Evolutionary conservation across 2,888 invertebrate species (phyloP), one percentile per base, ranked within the genome.

Genomic region (Mamestra brassicae): DNA sequence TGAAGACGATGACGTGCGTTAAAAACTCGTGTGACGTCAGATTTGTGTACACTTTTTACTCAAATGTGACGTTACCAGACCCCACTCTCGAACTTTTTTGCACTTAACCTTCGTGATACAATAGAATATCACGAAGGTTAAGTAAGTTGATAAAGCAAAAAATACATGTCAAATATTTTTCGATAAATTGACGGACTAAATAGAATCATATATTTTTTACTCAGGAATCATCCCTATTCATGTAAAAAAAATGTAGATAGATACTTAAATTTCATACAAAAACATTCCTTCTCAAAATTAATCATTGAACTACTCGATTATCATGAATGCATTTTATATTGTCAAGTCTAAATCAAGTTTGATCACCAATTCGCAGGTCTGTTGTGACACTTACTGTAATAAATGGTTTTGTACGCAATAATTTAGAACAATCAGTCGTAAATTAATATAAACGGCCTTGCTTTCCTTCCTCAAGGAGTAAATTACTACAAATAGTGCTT

Each of bases 381-480:
- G 13, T 17, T 36, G 11, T 34, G 36, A 68, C 42, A 78, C 36
- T 36, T 55, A 78, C n/a, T 42, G 4, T 4, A 36, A 13, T 15
- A 47, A 68, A 76, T 11, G 26, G 13, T 55, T 47, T 55, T 50
- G 10, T 11, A 10, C 3, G 45, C 52, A 69, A 77, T 69, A 7
- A 64, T 17, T 74, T 64, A 42, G 1, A 68, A 67, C 58, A 63
- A 54, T 57, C 42, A 58, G 54, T 58, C 63, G 17, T 80, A 67
- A 63, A 78, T 70, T 80, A 47, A 50, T 50, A 26, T 10, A 11
- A 50, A 78, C 58, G 42, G 50, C 63, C 63, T 71, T 68, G 60
- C 82, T 77, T 81, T 81, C 77, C 64, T 63, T 66, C 65, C 57
- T 42, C 62, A 58, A 81, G 69, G 76, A 81, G 81, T 69, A 58